Conservation (phyloP, 1,140 invertebrate species). For the Stenopsyche tienmushanensis region DNA sequence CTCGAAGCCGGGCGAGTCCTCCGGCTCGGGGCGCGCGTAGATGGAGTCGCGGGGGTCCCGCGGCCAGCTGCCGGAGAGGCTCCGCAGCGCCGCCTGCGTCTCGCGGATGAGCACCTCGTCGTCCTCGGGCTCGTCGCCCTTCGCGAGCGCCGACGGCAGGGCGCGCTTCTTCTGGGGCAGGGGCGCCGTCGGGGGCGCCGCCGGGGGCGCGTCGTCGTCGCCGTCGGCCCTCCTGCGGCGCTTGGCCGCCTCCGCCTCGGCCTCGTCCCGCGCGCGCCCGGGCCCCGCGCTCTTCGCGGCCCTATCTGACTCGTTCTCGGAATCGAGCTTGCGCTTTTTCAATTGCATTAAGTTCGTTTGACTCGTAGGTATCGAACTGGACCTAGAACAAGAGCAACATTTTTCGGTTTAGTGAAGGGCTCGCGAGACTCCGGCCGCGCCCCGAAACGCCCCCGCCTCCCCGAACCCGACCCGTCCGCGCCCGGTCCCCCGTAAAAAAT, state of each 20-base stretch:
- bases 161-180: slow-evolving; percentile 42
- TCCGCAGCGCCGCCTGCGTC: slow-evolving; percentile 81
- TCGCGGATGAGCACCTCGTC: slow-evolving; percentile 81
- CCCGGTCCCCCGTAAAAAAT: slow-evolving; percentile 43
- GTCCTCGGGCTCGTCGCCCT: slow-evolving; percentile 55
- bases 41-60: slow-evolving; percentile 62
- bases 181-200: slow-evolving; percentile 43
- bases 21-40: slow-evolving; percentile 67
- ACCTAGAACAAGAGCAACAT: slow-evolving; percentile 54
- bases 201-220: slow-evolving; percentile 49
- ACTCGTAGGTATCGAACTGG: slow-evolving; percentile 50
- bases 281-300: slow-evolving; percentile 43
- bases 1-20: slow-evolving; percentile 77
- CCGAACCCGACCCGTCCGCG: no score
- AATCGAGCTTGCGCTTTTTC: slow-evolving; percentile 54
- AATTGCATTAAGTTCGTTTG: slow-evolving; percentile 51
- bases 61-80: slow-evolving; percentile 78
- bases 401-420: slow-evolving; percentile 42
- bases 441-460: no score
- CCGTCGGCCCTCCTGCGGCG: slow-evolving; percentile 46
- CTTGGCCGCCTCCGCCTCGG: slow-evolving; percentile 43
- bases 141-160: slow-evolving; percentile 43
- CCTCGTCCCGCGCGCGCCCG: slow-evolving; percentile 46
- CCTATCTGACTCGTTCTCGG: slow-evolving; percentile 53
- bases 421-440: no score